A percentile compares a stretch with the other conserved stretches of the same genome.
These are phyloP conservation scores for Pseudorectes ferrugineus DNA, from an alignment of 2,113 vertebrate genomes.

Conservation along the genomic window DNA sequence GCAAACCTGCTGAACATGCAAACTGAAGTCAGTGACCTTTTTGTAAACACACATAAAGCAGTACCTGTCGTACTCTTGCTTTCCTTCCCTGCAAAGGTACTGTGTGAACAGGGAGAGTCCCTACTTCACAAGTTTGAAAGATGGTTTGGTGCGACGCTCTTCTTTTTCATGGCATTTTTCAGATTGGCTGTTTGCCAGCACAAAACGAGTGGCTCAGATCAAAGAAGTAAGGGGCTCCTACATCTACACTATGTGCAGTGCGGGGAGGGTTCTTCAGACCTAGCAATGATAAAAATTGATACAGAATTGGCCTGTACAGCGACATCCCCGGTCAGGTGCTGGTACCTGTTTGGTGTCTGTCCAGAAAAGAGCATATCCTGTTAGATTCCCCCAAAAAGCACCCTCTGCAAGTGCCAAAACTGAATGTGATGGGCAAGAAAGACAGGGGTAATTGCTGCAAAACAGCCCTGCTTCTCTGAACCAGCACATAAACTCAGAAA, in stretches of 20 bases:
- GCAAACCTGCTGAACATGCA: neutral
- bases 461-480: neutral
- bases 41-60: neutral
- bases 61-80: neutral
- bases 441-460: neutral
- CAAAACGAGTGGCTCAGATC: neutral
- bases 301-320: neutral
- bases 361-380: neutral
- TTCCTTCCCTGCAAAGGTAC: accelerated
- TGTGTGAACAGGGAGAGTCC: neutral
- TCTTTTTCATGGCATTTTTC: neutral
- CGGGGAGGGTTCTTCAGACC: neutral
- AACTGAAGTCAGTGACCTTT: neutral
- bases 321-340: accelerated
- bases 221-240: neutral
- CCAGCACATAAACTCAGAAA: neutral
- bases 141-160: neutral
- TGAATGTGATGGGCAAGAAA: neutral
- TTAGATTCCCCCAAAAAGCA: neutral
- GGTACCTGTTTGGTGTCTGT: neutral
- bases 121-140: neutral
- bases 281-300: neutral
- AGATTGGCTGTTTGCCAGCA: neutral
- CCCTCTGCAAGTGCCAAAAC: neutral
- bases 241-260: neutral